These are phyloP conservation scores for Micrastur ruficollis DNA, from an alignment of 2,797 vertebrate genomes.

Conservation along the genomic window DNA sequence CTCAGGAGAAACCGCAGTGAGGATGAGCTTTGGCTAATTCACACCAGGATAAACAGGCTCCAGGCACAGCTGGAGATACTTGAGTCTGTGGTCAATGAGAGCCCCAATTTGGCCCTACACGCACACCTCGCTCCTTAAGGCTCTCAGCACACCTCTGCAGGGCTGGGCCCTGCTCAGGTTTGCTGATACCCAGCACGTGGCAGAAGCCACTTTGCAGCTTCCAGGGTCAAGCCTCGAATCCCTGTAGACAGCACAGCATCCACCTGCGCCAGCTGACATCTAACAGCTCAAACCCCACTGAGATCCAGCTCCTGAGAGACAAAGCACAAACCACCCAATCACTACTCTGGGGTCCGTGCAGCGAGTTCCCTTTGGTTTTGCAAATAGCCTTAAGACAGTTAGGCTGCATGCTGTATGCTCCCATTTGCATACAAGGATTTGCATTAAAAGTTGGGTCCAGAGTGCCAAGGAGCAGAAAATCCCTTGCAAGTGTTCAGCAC, in stretches of 20 bases:
- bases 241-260: accelerated
- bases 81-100: background rate
- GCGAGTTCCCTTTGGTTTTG: background rate
- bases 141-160: background rate
- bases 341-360: accelerated
- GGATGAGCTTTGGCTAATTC: background rate
- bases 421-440: background rate
- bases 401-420: background rate
- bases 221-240: background rate
- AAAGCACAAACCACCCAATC: accelerated
- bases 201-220: background rate
- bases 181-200: background rate
- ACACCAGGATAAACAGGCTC: background rate
- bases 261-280: accelerated
- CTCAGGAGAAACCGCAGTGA: background rate
- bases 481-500: background rate
- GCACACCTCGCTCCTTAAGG: background rate
- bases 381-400: background rate
- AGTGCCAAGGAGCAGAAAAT: background rate
- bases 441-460: background rate
- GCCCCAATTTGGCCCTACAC: background rate
- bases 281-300: background rate
- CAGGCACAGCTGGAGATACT: background rate
- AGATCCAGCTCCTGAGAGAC: background rate
- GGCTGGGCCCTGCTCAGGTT: background rate